Percentiles rank a stretch among this genome's conserved stretches.
These are phyloP conservation scores for Furcifer pardalis DNA, from an alignment of 2,797 vertebrate genomes.

Conservation along the genomic window DNA sequence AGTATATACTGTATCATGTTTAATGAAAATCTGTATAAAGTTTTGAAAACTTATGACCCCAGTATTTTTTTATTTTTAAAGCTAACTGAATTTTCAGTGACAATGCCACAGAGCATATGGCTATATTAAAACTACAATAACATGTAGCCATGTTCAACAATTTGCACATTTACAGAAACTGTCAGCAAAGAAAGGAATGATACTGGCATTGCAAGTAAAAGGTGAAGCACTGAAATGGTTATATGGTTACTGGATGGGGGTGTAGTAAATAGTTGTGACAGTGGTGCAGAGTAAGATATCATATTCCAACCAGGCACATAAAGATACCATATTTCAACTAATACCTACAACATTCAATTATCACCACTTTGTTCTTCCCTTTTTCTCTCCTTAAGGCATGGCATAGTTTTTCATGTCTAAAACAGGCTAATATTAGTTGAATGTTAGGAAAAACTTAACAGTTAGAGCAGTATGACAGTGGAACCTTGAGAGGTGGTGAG, in stretches of 20 bases:
- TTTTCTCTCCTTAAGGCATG: not conserved
- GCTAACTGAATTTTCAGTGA: too few relatives aligned
- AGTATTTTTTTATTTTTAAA: not conserved
- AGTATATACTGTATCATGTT: not conserved
- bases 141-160: not conserved
- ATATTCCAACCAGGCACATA: slow-evolving; percentile 10
- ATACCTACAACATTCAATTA: not conserved
- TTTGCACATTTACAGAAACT: not conserved
- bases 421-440: too few relatives aligned
- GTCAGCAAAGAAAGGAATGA: too few relatives aligned
- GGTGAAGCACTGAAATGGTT: not conserved
- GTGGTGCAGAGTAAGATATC: not conserved
- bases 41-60: not conserved
- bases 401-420: slow-evolving; percentile 13
- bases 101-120: not conserved
- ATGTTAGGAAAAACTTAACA: too few relatives aligned
- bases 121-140: not conserved
- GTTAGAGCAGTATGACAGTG: too few relatives aligned
- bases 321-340: slow-evolving; percentile 7
- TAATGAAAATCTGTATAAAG: not conserved
- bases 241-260: not conserved
- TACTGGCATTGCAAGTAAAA: not conserved
- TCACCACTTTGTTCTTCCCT: not conserved
- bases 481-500: too few relatives aligned
- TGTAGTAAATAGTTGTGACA: not conserved